phyloP scores from a whole-genome alignment of 1,140 invertebrate genomes.

The Artemia franciscana region DNA sequence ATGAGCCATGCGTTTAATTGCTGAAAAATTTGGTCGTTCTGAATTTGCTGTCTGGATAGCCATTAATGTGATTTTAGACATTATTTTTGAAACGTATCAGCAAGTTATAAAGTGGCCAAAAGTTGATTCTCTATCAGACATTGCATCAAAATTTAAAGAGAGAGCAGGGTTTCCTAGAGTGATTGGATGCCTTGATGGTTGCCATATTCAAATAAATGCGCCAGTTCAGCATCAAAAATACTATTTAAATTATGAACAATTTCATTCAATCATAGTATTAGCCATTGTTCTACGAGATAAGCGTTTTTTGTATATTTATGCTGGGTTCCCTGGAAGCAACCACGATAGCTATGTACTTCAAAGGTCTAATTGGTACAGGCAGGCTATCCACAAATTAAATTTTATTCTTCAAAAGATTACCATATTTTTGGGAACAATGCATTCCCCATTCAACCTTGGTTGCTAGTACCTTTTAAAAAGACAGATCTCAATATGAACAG shows the following conservation, averaged over 20 bases:
- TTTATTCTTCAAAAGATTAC: neutral
- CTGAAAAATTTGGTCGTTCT: neutral
- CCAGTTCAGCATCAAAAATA: constrained; percentile 1
- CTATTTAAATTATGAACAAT: constrained; percentile 7
- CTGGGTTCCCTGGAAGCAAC: constrained; percentile 5
- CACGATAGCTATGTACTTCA: constrained; percentile 7
- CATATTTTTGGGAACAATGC: neutral
- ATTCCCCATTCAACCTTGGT: neutral
- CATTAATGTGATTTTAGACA: neutral
- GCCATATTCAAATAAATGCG: constrained; percentile 1
- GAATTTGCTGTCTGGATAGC: neutral
- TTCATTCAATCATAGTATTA: constrained; percentile 3
- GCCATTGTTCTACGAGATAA: neutral
- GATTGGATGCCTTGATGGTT: constrained; percentile 3
- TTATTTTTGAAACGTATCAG: neutral
- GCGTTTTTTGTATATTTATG: constrained; percentile 1
- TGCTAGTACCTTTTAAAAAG: neutral
- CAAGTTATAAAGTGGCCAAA: constrained; percentile 1
- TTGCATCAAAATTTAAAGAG: neutral
- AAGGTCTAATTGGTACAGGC: neutral
- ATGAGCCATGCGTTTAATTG: neutral
- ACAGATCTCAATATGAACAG: neutral
- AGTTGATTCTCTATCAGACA: neutral
- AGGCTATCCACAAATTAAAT: neutral
- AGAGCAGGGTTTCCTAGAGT: constrained; percentile 2